These are phyloP conservation scores for Silurus aristotelis DNA, from an alignment of 2,797 vertebrate genomes.

Conservation along the genomic window DNA sequence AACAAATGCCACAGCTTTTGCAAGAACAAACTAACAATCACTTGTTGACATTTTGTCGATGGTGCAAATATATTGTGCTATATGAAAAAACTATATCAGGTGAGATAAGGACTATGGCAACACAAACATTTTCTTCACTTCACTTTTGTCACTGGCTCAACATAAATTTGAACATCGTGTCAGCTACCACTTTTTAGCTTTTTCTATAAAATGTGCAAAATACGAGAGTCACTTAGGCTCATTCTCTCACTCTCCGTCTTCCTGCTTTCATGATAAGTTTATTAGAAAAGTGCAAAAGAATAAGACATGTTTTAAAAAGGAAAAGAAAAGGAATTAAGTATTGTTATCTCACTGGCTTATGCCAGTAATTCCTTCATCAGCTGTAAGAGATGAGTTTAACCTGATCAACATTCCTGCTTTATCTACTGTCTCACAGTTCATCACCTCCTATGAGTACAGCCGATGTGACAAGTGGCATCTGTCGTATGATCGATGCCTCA, in stretches of 20 bases:
- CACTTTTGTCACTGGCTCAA: neutral
- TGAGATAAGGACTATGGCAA: neutral
- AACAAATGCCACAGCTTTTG: neutral
- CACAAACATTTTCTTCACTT: neutral
- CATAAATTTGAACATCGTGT: neutral
- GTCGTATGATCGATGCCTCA: slow-evolving; percentile 34
- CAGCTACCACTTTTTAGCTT: neutral
- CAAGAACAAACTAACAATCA: neutral
- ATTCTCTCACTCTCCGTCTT: neutral
- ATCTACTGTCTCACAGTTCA: slow-evolving; percentile 15
- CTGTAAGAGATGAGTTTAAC: neutral
- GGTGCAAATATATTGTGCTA: neutral
- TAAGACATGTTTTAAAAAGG: neutral
- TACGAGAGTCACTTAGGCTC: neutral
- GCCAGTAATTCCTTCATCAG: neutral
- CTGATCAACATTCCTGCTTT: slow-evolving; percentile 17
- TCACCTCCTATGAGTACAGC: slow-evolving; percentile 23
- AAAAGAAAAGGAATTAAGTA: neutral
- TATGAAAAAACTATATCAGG: neutral
- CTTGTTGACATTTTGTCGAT: neutral
- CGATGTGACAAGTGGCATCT: slow-evolving; percentile 48
- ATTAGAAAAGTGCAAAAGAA: neutral
- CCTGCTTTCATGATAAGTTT: neutral
- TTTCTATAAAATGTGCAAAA: too few relatives aligned
- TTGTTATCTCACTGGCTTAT: slow-evolving; percentile 3